Base-by-base conservation (phyloP, 2,113 vertebrate species). In the Callipepla squamata region DNA sequence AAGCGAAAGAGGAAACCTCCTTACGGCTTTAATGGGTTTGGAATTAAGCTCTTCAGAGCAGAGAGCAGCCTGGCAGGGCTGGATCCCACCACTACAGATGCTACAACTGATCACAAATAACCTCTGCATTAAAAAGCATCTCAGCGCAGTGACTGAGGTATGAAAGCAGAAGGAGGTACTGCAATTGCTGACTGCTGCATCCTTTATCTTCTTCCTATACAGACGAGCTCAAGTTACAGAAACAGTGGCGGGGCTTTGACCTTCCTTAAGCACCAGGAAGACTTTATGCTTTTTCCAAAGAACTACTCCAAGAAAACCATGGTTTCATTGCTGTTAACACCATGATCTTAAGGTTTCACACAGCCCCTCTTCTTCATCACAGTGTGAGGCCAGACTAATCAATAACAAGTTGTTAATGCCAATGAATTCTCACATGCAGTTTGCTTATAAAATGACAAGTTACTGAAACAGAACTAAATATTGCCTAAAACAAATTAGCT, bases 381-480 rank as follows among this genome's bases (percentile, higher is more conserved):
- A 88, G 68, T 77, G 25, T 74, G 93, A 94, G 68, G 82, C 89
- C 89, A 94, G 91, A 74, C 94, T 80, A 87, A 96, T 96, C 94
- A 94, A 94, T 95, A 94, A 36, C 51, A 42, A 23, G 44, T 42
- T 93, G 87, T 88, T 95, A 91, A 90, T 62, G 93, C 85, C 83
- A 83, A 83, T 65, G 85, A 94, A 93, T 92, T 91, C 87, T 36
- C 90, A 87, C 26, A 53, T 88, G 81, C 48, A 51, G 80, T 80
- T 88, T 93, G 93, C 47, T 96, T 94, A 68, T 30, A 61, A 92
- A 93, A 94, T 79, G 61, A 92, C 89, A 81, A 91, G 65, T 79
- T 88, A 94, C 87, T 90, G 93, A 94, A 94, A 94, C 76, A 94
- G 82, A 95, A 96, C 83, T 80, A 94, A 94, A 92, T 58, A 80